A percentile compares a stretch with the other conserved stretches of the same genome.
These are phyloP conservation scores for Bhutanitis thaidina DNA, from an alignment of 2,888 invertebrate genomes.

Conservation along the genomic window DNA sequence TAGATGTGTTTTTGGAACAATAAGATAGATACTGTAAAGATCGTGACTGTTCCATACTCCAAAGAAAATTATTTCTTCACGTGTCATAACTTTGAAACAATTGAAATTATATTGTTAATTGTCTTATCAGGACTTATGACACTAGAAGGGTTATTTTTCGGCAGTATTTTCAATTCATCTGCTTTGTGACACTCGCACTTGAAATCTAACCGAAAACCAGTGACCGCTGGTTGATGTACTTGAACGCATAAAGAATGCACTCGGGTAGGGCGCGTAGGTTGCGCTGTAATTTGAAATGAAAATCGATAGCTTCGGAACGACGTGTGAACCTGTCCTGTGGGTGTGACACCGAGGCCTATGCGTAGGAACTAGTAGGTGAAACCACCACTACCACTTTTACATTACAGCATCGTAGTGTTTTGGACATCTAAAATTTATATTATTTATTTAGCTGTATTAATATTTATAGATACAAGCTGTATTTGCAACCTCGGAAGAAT, in stretches of 20 bases:
- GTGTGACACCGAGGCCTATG: constrained; percentile 56
- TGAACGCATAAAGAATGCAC: constrained; percentile 39
- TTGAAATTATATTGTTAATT: too few species aligned
- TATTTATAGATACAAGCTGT: too few species aligned
- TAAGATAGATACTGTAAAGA: too few species aligned
- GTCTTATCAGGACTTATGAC: too few species aligned
- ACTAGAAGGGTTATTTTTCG: too few species aligned
- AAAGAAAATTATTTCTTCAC: too few species aligned
- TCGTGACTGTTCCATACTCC: too few species aligned
- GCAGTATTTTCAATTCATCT: too few species aligned
- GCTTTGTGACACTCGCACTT: background rate
- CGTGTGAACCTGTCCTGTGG: constrained; percentile 65
- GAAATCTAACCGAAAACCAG: constrained; percentile 45
- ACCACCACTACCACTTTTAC: constrained; percentile 43
- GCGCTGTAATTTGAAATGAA: constrained; percentile 70
- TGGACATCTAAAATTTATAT: constrained; percentile 48
- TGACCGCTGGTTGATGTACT: constrained; percentile 43
- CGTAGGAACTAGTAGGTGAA: constrained; percentile 25
- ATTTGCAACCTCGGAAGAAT: constrained; percentile 34
- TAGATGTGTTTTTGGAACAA: too few species aligned
- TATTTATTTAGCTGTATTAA: too few species aligned
- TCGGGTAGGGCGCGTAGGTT: constrained; percentile 56
- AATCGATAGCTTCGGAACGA: constrained; percentile 65
- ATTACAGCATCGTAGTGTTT: constrained; percentile 42
- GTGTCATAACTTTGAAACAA: too few species aligned